Percentiles rank a stretch among this genome's conserved stretches.
These are phyloP conservation scores for Nasonovia ribisnigri DNA, from an alignment of 2,888 invertebrate species.

Conservation along the genomic window DNA sequence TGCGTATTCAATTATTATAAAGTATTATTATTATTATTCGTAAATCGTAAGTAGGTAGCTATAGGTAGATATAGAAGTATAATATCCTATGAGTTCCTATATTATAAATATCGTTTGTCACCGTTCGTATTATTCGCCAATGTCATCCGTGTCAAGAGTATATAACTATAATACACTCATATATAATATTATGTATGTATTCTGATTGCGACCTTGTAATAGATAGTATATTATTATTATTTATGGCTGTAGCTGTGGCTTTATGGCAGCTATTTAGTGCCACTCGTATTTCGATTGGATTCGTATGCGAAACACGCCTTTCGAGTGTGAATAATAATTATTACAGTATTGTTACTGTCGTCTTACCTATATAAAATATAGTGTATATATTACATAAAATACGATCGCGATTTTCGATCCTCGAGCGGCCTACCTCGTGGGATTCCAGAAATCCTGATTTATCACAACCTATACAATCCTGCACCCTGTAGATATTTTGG, in stretches of 20 bases:
- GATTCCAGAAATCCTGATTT: not conserved
- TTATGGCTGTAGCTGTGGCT: not conserved
- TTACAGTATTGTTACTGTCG: not conserved
- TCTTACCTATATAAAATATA: not conserved
- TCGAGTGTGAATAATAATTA: slow-evolving; percentile 12
- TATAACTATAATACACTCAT: not conserved
- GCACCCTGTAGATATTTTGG: not conserved
- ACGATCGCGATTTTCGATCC: not conserved
- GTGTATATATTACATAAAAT: not conserved
- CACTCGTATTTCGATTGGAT: not conserved
- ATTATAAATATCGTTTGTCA: slow-evolving; percentile 35
- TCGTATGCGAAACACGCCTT: slow-evolving; percentile 8
- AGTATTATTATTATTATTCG: not conserved
- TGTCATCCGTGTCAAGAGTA: slow-evolving; percentile 59
- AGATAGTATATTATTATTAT: slow-evolving; percentile 40
- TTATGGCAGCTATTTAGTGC: not conserved
- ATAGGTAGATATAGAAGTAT: not conserved
- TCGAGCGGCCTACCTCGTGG: not conserved
- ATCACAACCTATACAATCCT: not conserved
- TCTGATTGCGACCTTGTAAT: slow-evolving; percentile 49
- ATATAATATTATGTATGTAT: not conserved
- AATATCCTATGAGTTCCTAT: not conserved
- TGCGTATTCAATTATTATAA: not conserved
- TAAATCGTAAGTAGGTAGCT: not conserved
- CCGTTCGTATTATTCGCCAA: slow-evolving; percentile 27